Evolutionary conservation across 2,113 vertebrate species (phyloP).

Genomic region (Petrocephalus zakoni): DNA sequence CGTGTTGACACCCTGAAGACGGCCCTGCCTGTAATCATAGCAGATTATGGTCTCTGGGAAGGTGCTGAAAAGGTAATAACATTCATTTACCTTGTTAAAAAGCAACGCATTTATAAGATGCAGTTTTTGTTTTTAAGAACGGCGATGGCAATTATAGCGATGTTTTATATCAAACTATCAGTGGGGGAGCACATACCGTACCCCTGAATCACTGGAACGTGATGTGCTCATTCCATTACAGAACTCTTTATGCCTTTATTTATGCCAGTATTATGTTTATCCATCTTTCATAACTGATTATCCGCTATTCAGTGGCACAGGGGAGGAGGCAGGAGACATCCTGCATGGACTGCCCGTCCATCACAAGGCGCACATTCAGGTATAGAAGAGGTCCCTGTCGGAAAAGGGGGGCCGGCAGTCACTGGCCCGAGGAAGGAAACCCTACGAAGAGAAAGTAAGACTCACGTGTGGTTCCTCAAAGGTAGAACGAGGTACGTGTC

Average conservation of each 20-base stretch:
- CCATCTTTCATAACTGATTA: not conserved
- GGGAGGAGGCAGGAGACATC: not conserved
- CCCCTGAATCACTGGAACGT: not conserved
- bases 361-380: not conserved
- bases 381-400: not conserved
- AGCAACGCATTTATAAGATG: not conserved
- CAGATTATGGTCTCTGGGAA: not conserved
- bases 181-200: not conserved
- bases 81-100: not conserved
- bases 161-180: not conserved
- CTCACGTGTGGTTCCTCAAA: not conserved
- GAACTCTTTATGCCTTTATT: not conserved
- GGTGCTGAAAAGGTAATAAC: not conserved
- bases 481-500: not conserved
- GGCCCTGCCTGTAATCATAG: not conserved
- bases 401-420: not conserved
- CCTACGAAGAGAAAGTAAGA: not conserved
- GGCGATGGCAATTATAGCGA: not conserved
- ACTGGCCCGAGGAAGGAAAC: not conserved
- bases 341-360: not conserved
- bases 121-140: not conserved
- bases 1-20: not conserved
- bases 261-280: not conserved
- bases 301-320: not conserved
- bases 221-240: not conserved